Evolutionary conservation across 2,888 invertebrate species (phyloP), one percentile per base, ranked within the genome.

Genomic region (Cosmia pyralina): DNA sequence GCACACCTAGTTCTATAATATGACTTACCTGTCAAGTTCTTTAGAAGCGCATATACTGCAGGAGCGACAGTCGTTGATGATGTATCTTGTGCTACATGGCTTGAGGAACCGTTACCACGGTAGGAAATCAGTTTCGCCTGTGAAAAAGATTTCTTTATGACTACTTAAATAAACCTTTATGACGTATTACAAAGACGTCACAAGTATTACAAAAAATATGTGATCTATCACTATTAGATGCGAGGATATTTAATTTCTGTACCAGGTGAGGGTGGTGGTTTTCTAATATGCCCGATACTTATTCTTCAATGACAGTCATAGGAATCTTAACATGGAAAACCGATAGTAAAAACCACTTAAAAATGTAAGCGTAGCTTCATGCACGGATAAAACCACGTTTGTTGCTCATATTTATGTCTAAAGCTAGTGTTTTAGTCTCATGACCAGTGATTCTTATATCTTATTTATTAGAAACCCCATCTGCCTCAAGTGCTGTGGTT

Each of bases 21-120:
- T 8, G 2, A 73, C 71, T 74, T 60, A 83, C 83, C 83, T 1
- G 83, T 52, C 19, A 83, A 68, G 28, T 85, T 83, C 38, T 74
- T 83, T 0, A 83, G 57, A 4, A 85, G 44, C 0, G 53, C 46
- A 5, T n/a, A 2, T 0, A 85, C n/a, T 19, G 59, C 75, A 4
- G 80, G 83, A 13, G 69, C 17, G 10, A 66, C 4, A 2, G 62
- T 60, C 0, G 62, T 11, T 0, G 64, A 1, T 1, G 46, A 0
- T 2, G 6, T 0, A 0, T 46, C 48, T 5, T 34, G 28, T 19
- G 2, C 6, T 2, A n/a, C 5, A 8, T 44, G 57, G 11, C 44
- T 64, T 4, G 17, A 2, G 0, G 69, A 57, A 11, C 0, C 34
- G 57, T 75, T 82, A 38, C 72, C 70, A 65, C 59, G 78, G 60